phyloP scores from a whole-genome alignment of 2,797 vertebrate species.

The Heterohyrax brucei region DNA sequence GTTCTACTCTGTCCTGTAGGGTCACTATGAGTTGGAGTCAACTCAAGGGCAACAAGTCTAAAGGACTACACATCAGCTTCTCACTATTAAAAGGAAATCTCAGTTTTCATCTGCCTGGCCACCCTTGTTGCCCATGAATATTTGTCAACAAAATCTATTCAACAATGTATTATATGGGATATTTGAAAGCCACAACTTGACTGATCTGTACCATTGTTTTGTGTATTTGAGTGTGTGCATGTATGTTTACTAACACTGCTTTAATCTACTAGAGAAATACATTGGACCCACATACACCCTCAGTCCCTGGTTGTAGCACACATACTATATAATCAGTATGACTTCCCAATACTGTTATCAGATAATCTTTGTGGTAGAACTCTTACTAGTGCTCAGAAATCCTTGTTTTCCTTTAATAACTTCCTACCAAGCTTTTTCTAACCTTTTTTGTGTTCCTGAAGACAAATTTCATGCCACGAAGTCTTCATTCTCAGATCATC shows the following conservation, averaged over 20 bases:
- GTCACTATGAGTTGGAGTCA: too few species aligned
- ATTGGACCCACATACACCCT: not conserved
- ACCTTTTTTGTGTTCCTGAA: slow-evolving; percentile 54
- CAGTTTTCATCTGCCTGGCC: not conserved
- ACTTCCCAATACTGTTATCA: not conserved
- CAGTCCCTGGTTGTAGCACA: not conserved
- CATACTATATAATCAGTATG: not conserved
- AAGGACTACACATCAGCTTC: slow-evolving; percentile 23
- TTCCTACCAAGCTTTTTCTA: slow-evolving; percentile 39
- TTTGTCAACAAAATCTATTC: not conserved
- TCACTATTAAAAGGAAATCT: slow-evolving; percentile 40
- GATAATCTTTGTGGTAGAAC: not conserved
- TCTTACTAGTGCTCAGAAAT: not conserved
- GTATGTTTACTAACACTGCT: not conserved
- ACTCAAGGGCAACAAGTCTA: not conserved
- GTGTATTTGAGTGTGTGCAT: too few species aligned
- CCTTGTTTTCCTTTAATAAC: slow-evolving; percentile 55
- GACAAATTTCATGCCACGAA: slow-evolving; percentile 57
- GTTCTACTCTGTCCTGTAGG: too few species aligned
- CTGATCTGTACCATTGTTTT: not conserved
- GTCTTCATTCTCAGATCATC: slow-evolving; percentile 12
- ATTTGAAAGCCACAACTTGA: not conserved
- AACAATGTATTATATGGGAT: not conserved
- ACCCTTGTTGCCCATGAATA: not conserved
- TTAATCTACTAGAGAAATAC: slow-evolving; percentile 43